Percentiles rank a stretch among this genome's conserved stretches.
Conservation (phyloP, 2,113 vertebrate genomes). For the Aepyceros melampus region DNA sequence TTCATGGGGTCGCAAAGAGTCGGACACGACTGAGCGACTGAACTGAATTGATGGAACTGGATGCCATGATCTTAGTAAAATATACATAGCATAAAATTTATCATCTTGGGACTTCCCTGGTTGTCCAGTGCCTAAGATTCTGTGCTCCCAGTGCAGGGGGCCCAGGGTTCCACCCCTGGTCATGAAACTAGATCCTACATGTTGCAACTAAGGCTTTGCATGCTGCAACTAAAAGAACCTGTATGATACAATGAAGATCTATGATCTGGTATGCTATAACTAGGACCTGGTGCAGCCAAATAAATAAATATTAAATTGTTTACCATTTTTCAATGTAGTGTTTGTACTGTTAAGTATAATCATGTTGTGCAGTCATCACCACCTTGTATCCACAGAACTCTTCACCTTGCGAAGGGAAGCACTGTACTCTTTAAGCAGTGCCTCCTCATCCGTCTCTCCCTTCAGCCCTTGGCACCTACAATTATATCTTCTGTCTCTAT, state of each 20-base stretch:
- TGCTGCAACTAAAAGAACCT: background rate
- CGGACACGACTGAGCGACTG: fast-evolving
- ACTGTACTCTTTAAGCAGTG: background rate
- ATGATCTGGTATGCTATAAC: background rate
- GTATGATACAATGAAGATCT: background rate
- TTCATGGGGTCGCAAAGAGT: background rate
- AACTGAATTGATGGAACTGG: background rate
- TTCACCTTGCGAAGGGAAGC: background rate
- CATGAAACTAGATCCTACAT: background rate
- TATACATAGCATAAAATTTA: background rate
- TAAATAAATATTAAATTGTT: background rate
- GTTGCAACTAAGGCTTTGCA: background rate
- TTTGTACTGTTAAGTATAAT: background rate
- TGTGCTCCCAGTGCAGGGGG: background rate
- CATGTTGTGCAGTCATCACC: background rate
- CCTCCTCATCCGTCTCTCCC: background rate
- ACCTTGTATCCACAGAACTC: background rate
- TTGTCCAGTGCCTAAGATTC: background rate
- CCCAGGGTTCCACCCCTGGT: background rate
- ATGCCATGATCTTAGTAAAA: background rate
- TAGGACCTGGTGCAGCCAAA: background rate
- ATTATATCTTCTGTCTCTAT: background rate
- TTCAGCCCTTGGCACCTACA: background rate
- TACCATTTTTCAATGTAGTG: background rate
- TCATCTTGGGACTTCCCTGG: background rate